Evolutionary conservation across 2,113 vertebrate species (phyloP).

Genomic region (Stomatorhinus ivindoensis): DNA sequence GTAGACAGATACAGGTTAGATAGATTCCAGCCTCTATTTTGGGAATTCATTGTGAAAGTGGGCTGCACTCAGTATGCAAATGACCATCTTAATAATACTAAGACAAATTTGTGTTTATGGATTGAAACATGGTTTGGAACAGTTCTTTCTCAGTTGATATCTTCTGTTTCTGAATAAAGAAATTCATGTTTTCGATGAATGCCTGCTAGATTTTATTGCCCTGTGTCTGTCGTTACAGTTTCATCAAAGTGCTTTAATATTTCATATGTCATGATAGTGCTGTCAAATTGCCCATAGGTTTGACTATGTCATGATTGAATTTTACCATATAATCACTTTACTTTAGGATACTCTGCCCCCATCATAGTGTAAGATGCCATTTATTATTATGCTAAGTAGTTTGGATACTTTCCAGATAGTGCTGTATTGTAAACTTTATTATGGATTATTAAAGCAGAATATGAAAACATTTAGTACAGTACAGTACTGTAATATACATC

Average conservation of each 20-base stretch:
- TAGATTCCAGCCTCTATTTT: neutral
- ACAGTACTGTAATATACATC: too few relatives aligned
- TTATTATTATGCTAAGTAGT: too few relatives aligned
- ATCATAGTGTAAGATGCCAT: too few relatives aligned
- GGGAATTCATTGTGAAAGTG: neutral
- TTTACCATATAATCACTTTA: too few relatives aligned
- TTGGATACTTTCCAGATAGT: too few relatives aligned
- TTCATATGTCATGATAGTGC: neutral
- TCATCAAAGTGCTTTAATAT: neutral
- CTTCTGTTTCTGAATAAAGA: neutral
- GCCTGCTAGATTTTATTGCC: neutral
- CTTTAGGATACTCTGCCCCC: too few relatives aligned
- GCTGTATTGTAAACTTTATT: too few relatives aligned
- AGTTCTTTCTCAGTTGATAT: neutral
- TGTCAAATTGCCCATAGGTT: neutral
- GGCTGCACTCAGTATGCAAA: neutral
- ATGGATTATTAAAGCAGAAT: too few relatives aligned
- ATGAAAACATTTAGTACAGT: too few relatives aligned
- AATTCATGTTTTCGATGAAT: neutral
- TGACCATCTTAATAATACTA: neutral
- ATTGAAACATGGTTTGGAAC: neutral
- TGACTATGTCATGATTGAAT: neutral
- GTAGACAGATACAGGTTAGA: neutral
- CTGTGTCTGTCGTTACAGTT: neutral
- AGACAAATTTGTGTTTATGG: neutral